Base-by-base conservation (phyloP, 2,797 vertebrate genomes). In the Leuciscus waleckii region DNA sequence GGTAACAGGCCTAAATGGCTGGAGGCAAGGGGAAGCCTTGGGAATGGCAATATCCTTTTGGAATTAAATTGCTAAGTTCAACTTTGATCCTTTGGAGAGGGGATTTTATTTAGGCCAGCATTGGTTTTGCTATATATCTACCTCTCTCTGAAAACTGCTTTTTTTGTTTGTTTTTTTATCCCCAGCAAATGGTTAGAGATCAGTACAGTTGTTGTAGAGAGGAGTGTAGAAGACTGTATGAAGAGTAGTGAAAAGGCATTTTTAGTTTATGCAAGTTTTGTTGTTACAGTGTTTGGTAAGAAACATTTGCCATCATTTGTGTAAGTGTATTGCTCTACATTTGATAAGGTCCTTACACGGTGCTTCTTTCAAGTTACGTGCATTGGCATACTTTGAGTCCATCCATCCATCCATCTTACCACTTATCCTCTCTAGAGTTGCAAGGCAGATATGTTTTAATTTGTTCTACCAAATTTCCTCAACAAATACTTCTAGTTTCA, bases 31-130 rank as follows among this genome's bases (percentile, higher is more conserved):
- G 84, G 79, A 68, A 82, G 82, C 88, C 88, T 88, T 86, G 81
- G 82, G 87, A 89, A 74, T 5, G 35, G 84, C 87, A 87, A 83
- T 85, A 87, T 85, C 86, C 87, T 89, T 63, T 84, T 65, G 35
- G 84, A 86, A 82, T 89, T 86, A 88, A 85, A 87, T 81, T 79
- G 73, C 71, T 69, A 89, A 61, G 43, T 69, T 65, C 35, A 58
- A 41, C 85, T 88, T 89, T 86, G 87, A 86, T 88, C 88, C 87
- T 74, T 84, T 84, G 58, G 35, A 79, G 70, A 76, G 70, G 63
- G 68, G 73, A 43, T 71, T 85, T 86, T 39, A 65, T 71, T 80
- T 49, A 17, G 58, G 73, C 56, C n/a, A 65, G 39, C 39, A 84
- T 49, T 85, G 85, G 80, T 81, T 86, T 81, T 86, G 58, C 79